phyloP scores from a whole-genome alignment of 2,888 invertebrate genomes.

The Apodemia mormo region DNA sequence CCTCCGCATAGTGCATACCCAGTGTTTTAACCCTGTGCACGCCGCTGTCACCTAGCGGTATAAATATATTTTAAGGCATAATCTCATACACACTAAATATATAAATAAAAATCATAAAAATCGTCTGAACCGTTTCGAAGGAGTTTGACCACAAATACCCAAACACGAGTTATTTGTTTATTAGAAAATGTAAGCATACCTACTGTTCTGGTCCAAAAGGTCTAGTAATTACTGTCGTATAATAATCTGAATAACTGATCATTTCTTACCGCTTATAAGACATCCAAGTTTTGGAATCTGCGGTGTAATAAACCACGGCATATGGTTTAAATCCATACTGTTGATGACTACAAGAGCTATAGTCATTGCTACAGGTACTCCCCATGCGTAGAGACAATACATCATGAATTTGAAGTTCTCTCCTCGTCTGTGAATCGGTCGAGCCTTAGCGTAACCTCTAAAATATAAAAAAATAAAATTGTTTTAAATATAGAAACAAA shows the following conservation, averaged over 20 bases:
- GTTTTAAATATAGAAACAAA: too few relatives aligned
- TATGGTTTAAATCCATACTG: slow-evolving; percentile 40
- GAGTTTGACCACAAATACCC: too few relatives aligned
- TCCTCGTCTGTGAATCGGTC: slow-evolving; percentile 64
- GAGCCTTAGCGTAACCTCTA: slow-evolving; percentile 71
- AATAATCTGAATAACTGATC: neutral
- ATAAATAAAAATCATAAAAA: neutral
- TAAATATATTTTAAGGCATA: too few relatives aligned
- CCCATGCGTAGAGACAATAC: slow-evolving; percentile 64
- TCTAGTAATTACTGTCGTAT: neutral
- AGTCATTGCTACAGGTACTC: slow-evolving; percentile 57
- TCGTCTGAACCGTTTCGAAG: too few relatives aligned
- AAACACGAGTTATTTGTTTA: too few relatives aligned
- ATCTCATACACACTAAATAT: too few relatives aligned
- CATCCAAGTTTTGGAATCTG: slow-evolving; percentile 51
- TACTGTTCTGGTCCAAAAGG: too few relatives aligned
- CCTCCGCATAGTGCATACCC: too few relatives aligned
- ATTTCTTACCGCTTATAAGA: slow-evolving; percentile 55
- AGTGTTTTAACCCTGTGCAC: too few relatives aligned
- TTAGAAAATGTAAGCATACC: too few relatives aligned
- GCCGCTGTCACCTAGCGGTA: too few relatives aligned
- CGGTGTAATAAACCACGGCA: slow-evolving; percentile 62
- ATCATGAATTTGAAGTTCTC: slow-evolving; percentile 61
- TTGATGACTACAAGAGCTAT: slow-evolving; percentile 46
- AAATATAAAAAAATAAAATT: neutral